phyloP scores from a whole-genome alignment of 1,140 invertebrate species.

The Trypoxylus dichotomus region DNA sequence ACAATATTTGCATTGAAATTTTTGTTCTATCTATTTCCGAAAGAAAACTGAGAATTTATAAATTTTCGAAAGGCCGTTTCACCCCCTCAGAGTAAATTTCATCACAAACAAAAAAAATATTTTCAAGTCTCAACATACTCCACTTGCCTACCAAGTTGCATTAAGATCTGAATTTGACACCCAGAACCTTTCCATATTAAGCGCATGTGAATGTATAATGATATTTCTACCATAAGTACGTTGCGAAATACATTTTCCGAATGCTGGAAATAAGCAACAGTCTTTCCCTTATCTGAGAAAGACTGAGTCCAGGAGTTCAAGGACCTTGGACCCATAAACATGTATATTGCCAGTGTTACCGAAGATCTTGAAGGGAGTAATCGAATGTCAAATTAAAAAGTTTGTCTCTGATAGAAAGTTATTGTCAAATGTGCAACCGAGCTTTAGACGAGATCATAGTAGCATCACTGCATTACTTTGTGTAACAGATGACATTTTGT shows the following conservation, averaged over 20 bases:
- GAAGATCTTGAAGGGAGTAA: neutral
- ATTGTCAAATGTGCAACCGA: neutral
- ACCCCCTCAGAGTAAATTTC: too few species aligned
- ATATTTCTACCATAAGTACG: neutral
- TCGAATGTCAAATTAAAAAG: neutral
- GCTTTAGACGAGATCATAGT: neutral
- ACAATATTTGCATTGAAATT: too few species aligned
- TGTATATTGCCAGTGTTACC: neutral
- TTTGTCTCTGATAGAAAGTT: neutral
- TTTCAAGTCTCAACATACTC: too few species aligned
- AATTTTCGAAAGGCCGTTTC: too few species aligned
- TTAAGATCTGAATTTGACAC: too few species aligned
- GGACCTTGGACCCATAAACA: neutral
- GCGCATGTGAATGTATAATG: too few species aligned
- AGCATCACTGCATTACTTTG: neutral
- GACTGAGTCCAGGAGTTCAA: neutral
- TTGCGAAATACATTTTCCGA: neutral
- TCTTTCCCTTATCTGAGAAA: neutral
- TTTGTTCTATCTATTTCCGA: too few species aligned
- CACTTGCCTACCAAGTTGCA: too few species aligned
- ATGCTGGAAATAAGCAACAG: neutral
- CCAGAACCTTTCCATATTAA: too few species aligned
- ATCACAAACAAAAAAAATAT: too few species aligned
- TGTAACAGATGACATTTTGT: conserved; percentile 22
- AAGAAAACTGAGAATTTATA: too few species aligned